Evolutionary conservation across 2,797 vertebrate genomes (phyloP).

Genomic region (Malacoctenus gilli): DNA sequence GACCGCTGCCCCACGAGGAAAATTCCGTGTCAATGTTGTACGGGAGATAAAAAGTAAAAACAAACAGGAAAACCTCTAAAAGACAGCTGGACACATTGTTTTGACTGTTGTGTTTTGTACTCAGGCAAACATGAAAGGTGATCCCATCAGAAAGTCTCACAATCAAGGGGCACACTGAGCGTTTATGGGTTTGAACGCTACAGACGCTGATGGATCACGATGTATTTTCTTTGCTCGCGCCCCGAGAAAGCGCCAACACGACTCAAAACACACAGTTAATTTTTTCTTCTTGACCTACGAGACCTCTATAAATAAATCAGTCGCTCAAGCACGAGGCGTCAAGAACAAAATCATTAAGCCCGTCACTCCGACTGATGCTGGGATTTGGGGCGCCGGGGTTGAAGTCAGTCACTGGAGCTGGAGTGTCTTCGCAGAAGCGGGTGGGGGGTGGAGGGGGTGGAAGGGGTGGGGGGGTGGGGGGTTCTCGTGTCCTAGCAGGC

Average conservation of each 20-base stretch:
- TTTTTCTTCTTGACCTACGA: constrained; percentile 10
- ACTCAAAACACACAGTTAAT: constrained; percentile 19
- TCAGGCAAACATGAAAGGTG: constrained; percentile 73
- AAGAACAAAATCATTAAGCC: constrained; percentile 16
- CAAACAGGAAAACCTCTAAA: background rate
- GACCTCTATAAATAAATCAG: constrained; percentile 35
- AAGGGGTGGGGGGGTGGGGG: too few species aligned
- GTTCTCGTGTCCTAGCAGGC: constrained; percentile 27
- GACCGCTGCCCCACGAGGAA: background rate
- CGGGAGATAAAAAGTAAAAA: background rate
- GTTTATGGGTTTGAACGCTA: constrained; percentile 6
- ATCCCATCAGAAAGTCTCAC: constrained; percentile 60
- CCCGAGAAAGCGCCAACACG: constrained; percentile 8
- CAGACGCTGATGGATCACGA: constrained; percentile 4
- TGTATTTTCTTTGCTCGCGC: background rate
- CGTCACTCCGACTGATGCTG: constrained; percentile 21
- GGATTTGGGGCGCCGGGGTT: constrained; percentile 20
- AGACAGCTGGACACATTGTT: constrained; percentile 3
- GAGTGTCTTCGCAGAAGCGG: constrained; percentile 14
- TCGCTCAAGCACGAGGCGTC: constrained; percentile 20
- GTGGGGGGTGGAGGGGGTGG: too few species aligned
- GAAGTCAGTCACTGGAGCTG: constrained; percentile 30
- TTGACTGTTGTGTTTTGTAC: constrained; percentile 76
- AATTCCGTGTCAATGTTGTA: background rate
- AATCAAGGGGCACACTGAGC: constrained; percentile 80